Percentiles rank a stretch among this genome's conserved stretches.
Conservation (phyloP, 2,797 vertebrate species). For the Taeniopygia guttata region DNA sequence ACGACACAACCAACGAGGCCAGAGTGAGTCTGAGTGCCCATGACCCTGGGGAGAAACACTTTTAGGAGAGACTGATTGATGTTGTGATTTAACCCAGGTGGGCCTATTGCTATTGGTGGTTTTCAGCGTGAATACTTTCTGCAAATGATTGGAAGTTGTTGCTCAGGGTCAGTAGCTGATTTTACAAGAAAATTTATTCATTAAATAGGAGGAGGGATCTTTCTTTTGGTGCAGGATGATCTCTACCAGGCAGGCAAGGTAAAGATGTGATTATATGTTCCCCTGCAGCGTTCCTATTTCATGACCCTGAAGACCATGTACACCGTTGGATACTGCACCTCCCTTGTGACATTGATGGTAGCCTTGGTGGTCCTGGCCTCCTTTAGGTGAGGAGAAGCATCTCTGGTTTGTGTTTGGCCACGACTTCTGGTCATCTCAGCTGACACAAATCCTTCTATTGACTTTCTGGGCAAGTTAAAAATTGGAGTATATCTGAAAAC, state of each 20-base stretch:
- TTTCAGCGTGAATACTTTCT: background rate
- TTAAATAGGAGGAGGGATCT: background rate
- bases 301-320: conserved; percentile 90
- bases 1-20: conserved; percentile 63
- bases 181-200: background rate
- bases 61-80: background rate
- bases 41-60: background rate
- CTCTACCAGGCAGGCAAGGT: background rate
- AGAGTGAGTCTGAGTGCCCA: conserved; percentile 60
- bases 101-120: background rate
- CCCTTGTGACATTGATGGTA: conserved; percentile 81
- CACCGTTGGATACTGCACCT: conserved; percentile 86
- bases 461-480: background rate
- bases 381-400: conserved; percentile 82
- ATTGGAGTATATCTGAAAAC: background rate
- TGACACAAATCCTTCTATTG: background rate
- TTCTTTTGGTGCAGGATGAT: background rate
- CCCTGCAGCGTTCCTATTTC: conserved; percentile 80
- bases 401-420: background rate
- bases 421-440: background rate
- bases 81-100: background rate
- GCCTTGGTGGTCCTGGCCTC: conserved; percentile 84
- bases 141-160: background rate
- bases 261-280: conserved; percentile 7
- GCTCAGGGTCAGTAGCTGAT: background rate